Evolutionary conservation across 2,113 vertebrate species (phyloP).

Genomic region (Limanda limanda): DNA sequence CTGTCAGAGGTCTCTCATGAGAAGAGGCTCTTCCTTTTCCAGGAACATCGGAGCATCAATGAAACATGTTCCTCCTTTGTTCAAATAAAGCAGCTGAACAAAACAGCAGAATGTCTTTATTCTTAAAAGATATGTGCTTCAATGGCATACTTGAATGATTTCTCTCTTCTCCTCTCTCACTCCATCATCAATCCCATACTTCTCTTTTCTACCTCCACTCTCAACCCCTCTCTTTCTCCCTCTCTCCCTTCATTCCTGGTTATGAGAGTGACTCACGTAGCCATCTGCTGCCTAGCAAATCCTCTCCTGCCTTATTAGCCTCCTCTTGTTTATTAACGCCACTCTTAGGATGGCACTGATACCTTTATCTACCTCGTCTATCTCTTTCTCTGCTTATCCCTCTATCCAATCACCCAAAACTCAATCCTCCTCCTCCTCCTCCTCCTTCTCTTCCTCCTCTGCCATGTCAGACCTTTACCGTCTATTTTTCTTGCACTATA

Average conservation of each 20-base stretch:
- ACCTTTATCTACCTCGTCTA: conserved; percentile 30
- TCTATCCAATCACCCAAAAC: conserved; percentile 9
- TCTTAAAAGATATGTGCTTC: conserved; percentile 3
- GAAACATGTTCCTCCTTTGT: conserved; percentile 7
- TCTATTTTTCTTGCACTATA: conserved; percentile 13
- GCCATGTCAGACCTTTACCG: conserved; percentile 18
- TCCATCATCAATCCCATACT: conserved; percentile 6
- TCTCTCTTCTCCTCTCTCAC: background rate
- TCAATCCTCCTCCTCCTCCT: background rate
- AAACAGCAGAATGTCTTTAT: conserved; percentile 12
- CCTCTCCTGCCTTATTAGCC: conserved; percentile 70
- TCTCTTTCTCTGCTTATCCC: conserved; percentile 23
- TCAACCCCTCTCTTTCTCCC: conserved; percentile 13
- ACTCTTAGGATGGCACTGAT: conserved; percentile 47
- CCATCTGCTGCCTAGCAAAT: conserved; percentile 74
- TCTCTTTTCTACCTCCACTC: conserved; percentile 17
- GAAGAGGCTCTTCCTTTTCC: background rate
- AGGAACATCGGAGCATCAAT: background rate
- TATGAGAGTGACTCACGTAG: conserved; percentile 62
- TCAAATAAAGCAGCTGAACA: conserved; percentile 17
- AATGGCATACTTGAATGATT: conserved; percentile 3
- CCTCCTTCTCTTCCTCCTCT: conserved; percentile 10
- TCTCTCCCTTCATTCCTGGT: conserved; percentile 32
- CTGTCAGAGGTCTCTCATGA: no score
- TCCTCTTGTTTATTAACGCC: conserved; percentile 68